These are phyloP conservation scores for Rhagoletis zephyria DNA, from an alignment of 1,140 invertebrate species.

Conservation along the genomic window DNA sequence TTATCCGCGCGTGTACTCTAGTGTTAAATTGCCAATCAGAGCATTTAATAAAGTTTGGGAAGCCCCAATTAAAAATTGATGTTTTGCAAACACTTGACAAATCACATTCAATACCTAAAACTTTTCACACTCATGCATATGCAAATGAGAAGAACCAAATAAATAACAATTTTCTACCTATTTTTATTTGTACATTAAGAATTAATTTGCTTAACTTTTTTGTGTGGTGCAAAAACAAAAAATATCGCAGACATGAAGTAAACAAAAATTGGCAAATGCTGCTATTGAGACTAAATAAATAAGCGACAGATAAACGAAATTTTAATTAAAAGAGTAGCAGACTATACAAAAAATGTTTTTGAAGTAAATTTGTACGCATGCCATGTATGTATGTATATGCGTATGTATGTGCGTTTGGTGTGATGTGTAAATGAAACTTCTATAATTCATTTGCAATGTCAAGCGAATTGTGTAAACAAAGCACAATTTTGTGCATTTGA, in stretches of 20 bases:
- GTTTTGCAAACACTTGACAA: not conserved
- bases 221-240: not conserved
- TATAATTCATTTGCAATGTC: constrained; percentile 50
- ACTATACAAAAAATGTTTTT: constrained; percentile 43
- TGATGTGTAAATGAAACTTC: constrained; percentile 34
- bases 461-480: constrained; percentile 43
- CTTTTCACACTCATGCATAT: constrained; percentile 10
- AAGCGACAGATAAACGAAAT: constrained; percentile 46
- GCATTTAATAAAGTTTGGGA: too few relatives aligned
- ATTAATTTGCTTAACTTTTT: constrained; percentile 34
- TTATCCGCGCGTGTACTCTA: too few relatives aligned
- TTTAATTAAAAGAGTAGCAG: constrained; percentile 48
- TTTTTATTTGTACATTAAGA: constrained; percentile 36
- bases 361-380: not conserved
- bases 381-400: not conserved
- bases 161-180: not conserved
- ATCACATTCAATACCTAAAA: constrained; percentile 21
- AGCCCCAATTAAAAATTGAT: not conserved
- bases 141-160: not conserved
- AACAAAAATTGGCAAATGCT: constrained; percentile 40
- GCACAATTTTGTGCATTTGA: constrained; percentile 45
- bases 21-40: too few relatives aligned
- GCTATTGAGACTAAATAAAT: constrained; percentile 47
- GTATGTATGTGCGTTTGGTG: not conserved
- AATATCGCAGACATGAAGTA: constrained; percentile 42